Evolutionary conservation across 1,140 invertebrate species (phyloP).

Genomic region (Trypoxylus dichotomus): DNA sequence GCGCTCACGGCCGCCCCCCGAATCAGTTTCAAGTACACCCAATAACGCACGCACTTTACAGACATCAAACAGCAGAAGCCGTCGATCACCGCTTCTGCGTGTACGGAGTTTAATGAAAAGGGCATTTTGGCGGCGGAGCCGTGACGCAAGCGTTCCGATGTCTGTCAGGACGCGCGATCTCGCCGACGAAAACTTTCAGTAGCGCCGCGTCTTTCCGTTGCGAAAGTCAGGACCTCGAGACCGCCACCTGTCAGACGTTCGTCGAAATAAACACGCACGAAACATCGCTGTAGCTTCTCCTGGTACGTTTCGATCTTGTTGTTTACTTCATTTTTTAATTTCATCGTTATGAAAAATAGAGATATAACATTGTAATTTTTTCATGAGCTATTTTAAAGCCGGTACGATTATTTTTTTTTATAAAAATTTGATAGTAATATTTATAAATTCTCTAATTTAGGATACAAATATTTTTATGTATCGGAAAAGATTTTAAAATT

Average conservation of each 20-base stretch:
- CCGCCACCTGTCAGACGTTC: neutral
- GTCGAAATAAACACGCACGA: neutral
- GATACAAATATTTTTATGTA: too few species aligned
- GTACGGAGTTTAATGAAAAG: neutral
- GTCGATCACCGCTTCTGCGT: neutral
- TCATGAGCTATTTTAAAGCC: too few species aligned
- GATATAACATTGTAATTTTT: too few species aligned
- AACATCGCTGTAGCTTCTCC: too few species aligned
- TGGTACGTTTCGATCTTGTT: too few species aligned
- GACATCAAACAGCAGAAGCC: neutral
- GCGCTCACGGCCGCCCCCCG: neutral
- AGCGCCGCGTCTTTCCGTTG: neutral
- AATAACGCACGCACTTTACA: neutral
- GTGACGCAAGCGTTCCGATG: neutral
- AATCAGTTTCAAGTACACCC: neutral
- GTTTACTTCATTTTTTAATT: too few species aligned
- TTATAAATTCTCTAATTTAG: too few species aligned
- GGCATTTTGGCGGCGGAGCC: neutral
- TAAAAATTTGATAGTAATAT: too few species aligned
- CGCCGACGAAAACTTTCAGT: neutral
- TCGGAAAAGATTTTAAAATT: too few species aligned
- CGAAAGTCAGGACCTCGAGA: neutral
- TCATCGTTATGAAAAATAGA: too few species aligned
- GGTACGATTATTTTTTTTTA: too few species aligned
- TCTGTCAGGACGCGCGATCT: neutral